Base-by-base conservation (phyloP, 35 echinoderm and acorn worm species). In the Chiridota heheva region DNA sequence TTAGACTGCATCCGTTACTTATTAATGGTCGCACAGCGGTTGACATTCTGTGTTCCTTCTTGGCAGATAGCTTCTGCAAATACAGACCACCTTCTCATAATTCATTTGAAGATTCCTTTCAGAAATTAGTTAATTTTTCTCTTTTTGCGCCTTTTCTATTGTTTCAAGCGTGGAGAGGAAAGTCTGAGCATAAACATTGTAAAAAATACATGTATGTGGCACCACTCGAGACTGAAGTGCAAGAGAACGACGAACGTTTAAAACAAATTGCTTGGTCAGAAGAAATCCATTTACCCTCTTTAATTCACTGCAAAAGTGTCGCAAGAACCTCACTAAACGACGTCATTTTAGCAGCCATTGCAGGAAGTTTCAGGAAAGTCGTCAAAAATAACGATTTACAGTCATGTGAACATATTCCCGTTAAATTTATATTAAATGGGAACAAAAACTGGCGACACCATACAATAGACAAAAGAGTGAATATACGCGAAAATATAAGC, bases 211-310 rank as follows among this genome's bases (percentile, higher is more conserved):
- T n/a, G n/a, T n/a, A n/a, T n/a, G n/a, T n/a, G n/a, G n/a, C n/a
- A n/a, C n/a, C n/a, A n/a, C n/a, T n/a, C n/a, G n/a, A n/a, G n/a
- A n/a, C n/a, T n/a, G n/a, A n/a, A n/a, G n/a, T n/a, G n/a, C n/a
- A n/a, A n/a, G n/a, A n/a, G n/a, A n/a, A n/a, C n/a, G n/a, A n/a
- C n/a, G 75, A 37, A 20, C 13, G 35, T 4, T n/a, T 29, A 18
- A 78, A 37, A 61, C 58, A 62, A n/a, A n/a, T n/a, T 18, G 75
- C 75, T 6, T 78, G 75, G 31, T 78, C 75, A 22, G 75, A 35
- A 26, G 47, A 58, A 24, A 78, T 78, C 22, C 75, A 78, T 25
- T 42, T 78, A 26, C 75, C 75, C 4, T 78, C 75, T 25, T 58
- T 78, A 16, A 34, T 38, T 7, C 75, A 78, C 75, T 59, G 33